phyloP scores from a whole-genome alignment of 1,140 invertebrate genomes.

The Nymphalis io region DNA sequence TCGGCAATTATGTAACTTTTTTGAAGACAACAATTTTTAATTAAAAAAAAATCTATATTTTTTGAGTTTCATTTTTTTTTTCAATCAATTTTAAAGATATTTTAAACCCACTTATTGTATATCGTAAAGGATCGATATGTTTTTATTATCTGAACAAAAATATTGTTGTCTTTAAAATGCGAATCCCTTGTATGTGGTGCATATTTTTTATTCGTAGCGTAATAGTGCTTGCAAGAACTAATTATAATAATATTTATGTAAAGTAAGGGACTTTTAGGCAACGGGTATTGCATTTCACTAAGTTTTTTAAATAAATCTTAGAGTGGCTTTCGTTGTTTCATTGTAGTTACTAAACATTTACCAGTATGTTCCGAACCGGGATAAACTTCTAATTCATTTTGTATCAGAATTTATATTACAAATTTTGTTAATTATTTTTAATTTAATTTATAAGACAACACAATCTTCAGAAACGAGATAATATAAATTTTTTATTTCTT shows the following conservation, averaged over 20 bases:
- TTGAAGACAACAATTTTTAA: constrained; percentile 46
- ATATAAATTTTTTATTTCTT: no score
- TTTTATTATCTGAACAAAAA: constrained; percentile 4
- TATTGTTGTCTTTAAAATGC: constrained; percentile 44
- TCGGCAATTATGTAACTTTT: constrained; percentile 42
- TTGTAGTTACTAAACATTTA: constrained; percentile 13
- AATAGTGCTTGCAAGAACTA: constrained; percentile 40
- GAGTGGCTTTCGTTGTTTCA: constrained; percentile 49
- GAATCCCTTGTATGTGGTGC: constrained; percentile 42
- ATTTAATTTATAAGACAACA: no score
- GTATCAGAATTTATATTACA: no score
- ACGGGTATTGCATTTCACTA: constrained; percentile 60
- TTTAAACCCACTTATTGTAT: constrained; percentile 11
- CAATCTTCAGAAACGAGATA: no score
- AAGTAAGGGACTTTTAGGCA: constrained; percentile 46
- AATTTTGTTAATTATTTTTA: no score
- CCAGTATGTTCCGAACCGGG: no score
- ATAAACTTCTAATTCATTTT: no score
- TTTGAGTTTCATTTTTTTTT: constrained; percentile 18
- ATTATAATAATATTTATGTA: constrained; percentile 43
- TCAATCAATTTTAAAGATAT: constrained; percentile 11
- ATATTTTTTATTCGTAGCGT: constrained; percentile 42
- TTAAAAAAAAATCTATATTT: constrained; percentile 7
- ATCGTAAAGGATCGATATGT: neutral
- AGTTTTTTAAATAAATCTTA: constrained; percentile 55